Percentiles rank a stretch among this genome's conserved stretches.
Evolutionary conservation across 2,113 vertebrate species (phyloP).

Genomic region (Catagonus wagneri): DNA sequence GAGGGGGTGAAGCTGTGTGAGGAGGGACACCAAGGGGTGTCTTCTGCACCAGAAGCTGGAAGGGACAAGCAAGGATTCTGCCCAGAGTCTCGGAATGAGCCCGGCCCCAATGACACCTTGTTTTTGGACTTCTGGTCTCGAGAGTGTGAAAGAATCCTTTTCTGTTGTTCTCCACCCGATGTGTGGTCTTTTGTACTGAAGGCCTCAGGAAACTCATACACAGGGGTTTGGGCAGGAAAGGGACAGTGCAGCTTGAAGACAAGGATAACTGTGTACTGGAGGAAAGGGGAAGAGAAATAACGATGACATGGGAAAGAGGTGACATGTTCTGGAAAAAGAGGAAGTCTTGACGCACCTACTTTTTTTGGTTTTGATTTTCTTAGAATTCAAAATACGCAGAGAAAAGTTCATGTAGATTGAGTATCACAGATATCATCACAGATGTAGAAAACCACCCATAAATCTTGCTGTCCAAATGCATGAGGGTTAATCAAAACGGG

Average conservation of each 20-base stretch:
- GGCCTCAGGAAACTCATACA: not conserved
- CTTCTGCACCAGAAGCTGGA: too few species aligned
- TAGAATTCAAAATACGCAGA: conserved; percentile 67
- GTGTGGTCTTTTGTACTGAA: not conserved
- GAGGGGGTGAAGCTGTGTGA: fast-evolving
- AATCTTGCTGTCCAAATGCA: not conserved
- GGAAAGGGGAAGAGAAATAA: conserved; percentile 71
- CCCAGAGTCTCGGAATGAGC: not conserved
- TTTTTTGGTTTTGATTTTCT: conserved; percentile 71
- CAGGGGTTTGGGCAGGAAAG: not conserved
- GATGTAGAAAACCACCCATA: not conserved
- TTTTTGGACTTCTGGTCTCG: not conserved
- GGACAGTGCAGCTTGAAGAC: not conserved
- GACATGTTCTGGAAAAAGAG: conserved; percentile 38
- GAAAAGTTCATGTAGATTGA: not conserved
- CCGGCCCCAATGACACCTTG: not conserved
- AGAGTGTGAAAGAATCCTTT: not conserved
- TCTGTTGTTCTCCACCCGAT: too few species aligned
- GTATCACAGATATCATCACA: not conserved
- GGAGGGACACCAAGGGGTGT: fast-evolving
- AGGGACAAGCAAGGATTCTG: not conserved
- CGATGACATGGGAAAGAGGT: not conserved
- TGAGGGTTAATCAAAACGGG: not conserved
- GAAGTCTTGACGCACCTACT: conserved; percentile 45
- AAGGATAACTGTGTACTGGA: not conserved